A percentile compares a stretch with the other conserved stretches of the same genome.
Evolutionary conservation across 2,113 vertebrate genomes (phyloP).

Genomic region (Nothocercus julius): DNA sequence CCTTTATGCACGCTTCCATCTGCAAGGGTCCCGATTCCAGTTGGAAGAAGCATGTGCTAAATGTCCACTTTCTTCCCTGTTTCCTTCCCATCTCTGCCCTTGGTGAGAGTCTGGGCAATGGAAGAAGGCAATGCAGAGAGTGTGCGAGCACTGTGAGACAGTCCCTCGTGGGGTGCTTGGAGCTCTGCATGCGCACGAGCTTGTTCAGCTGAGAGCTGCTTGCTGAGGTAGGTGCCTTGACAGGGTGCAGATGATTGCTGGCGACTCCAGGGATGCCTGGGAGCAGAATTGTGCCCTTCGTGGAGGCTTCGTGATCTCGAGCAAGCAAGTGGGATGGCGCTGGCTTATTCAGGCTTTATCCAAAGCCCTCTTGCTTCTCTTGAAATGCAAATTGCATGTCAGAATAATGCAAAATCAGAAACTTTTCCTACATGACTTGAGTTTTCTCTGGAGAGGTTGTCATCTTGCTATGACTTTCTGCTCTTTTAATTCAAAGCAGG

Average conservation of each 20-base stretch:
- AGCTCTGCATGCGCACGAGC: background rate
- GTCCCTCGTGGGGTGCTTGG: background rate
- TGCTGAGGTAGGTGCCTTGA: background rate
- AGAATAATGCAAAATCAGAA: background rate
- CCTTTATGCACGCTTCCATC: background rate
- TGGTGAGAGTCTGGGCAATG: slow-evolving; percentile 30
- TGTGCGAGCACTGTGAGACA: background rate
- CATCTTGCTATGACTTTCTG: background rate
- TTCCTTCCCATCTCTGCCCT: background rate
- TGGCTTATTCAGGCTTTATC: background rate
- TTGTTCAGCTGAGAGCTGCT: background rate
- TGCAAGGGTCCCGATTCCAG: background rate
- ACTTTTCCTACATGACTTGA: background rate
- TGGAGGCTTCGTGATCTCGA: background rate
- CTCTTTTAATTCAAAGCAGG: background rate
- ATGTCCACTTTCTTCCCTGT: background rate
- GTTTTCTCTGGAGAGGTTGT: background rate
- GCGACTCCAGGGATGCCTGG: background rate
- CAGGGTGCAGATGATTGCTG: background rate
- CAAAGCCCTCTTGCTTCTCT: background rate
- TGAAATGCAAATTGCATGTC: background rate
- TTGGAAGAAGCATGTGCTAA: background rate
- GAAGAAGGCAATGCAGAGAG: slow-evolving; percentile 13
- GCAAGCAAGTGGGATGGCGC: background rate
- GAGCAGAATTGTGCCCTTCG: background rate